Evolutionary conservation across 2,797 vertebrate species (phyloP).

Genomic region (Helostoma temminkii): DNA sequence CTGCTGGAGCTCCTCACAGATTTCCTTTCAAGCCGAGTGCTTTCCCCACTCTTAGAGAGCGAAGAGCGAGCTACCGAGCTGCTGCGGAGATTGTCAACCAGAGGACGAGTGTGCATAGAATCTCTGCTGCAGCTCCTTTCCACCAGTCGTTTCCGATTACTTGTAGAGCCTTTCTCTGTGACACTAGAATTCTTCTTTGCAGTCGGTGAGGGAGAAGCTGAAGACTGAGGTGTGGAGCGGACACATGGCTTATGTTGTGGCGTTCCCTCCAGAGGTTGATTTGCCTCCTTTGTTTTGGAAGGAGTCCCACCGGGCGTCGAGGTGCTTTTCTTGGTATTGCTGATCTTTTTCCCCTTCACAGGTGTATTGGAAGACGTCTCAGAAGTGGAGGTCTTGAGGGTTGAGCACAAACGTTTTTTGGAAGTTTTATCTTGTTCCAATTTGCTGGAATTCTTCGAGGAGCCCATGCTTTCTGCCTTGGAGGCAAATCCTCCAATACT

Average conservation of each 20-base stretch:
- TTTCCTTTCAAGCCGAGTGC: slow-evolving; percentile 78
- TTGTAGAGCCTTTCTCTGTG: slow-evolving; percentile 68
- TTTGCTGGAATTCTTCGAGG: slow-evolving; percentile 83
- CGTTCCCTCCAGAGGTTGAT: slow-evolving; percentile 47
- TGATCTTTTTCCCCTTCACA: slow-evolving; percentile 86
- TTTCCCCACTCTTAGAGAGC: slow-evolving; percentile 79
- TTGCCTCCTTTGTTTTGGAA: slow-evolving; percentile 85
- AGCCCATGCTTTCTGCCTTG: slow-evolving; percentile 81
- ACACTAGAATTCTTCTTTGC: slow-evolving; percentile 78
- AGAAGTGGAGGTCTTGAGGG: slow-evolving; percentile 81
- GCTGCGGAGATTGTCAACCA: slow-evolving; percentile 84
- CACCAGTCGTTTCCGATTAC: slow-evolving; percentile 85
- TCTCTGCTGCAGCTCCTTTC: slow-evolving; percentile 91
- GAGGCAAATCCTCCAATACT: slow-evolving; percentile 77
- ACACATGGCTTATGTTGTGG: slow-evolving; percentile 86
- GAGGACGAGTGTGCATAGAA: slow-evolving; percentile 88
- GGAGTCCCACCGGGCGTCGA: slow-evolving; percentile 84
- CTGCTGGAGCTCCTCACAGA: slow-evolving; percentile 89
- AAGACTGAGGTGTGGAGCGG: slow-evolving; percentile 79
- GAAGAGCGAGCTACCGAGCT: slow-evolving; percentile 76
- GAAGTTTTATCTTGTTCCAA: slow-evolving; percentile 86
- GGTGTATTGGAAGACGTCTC: slow-evolving; percentile 84
- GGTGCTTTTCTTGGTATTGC: slow-evolving; percentile 85
- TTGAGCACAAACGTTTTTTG: slow-evolving; percentile 87
- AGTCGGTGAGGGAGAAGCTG: slow-evolving; percentile 84